Evolutionary conservation across 2,113 vertebrate genomes (phyloP), one percentile per base, ranked within the genome.

Genomic region (Tupaia chinensis): DNA sequence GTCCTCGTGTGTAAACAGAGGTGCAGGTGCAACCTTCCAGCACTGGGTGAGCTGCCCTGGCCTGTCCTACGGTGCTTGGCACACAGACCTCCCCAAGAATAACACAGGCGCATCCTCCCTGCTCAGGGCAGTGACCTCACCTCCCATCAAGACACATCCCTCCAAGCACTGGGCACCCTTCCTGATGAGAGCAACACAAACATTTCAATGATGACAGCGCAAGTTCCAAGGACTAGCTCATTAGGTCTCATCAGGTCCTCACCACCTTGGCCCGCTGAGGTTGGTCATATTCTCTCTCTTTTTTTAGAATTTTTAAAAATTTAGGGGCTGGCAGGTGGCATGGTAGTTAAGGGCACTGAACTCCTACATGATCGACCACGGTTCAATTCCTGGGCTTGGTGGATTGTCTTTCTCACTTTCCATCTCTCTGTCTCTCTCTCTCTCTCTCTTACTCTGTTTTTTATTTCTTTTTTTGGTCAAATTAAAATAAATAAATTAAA

Each of bases 171-270:
- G 1, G 72, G 5, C 17, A 20, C 72, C 25, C 29, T 2, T 2
- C 0, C 0, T 3, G 17, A 68, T n/a, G n/a, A 72, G 56, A 32
- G 58, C 0, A 17, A 1, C 3, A 1, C 1, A 12, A 32, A 12
- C 44, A 32, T 20, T 44, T 44, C 60, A 3, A 20, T 20, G 3
- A 0, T 2, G 44, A 29, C 3, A 16, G 34, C 9, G 1, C 7
- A 0, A 0, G 0, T 1, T 54, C 63, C 58, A 25, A n/a, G 11
- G 17, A n/a, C 1, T 0, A 34, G 65, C n/a, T 16, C 23, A 1
- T 5, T 0, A 0, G 12, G 32, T 6, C 63, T 16, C 23, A 1
- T 5, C 0, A 0, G 12, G 32, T 6, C 63, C 63, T 82, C 6
- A 3, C 20, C 2, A 3, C 20, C 2, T 7, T 0, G 7, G 77